Percentiles rank a stretch among this genome's conserved stretches.
phyloP scores from a whole-genome alignment of 2,797 vertebrate species.

The Helostoma temminkii region DNA sequence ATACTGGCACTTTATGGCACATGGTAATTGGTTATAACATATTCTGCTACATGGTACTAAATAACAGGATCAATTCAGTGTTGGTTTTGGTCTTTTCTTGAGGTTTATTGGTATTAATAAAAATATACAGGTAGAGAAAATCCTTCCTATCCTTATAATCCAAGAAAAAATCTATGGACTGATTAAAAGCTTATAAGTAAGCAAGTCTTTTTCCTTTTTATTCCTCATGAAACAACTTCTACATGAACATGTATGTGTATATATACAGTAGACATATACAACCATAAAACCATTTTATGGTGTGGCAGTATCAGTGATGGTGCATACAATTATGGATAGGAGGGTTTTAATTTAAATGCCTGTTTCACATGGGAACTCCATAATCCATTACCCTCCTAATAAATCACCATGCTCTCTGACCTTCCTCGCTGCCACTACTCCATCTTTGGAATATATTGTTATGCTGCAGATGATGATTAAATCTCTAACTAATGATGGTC shows the following conservation, averaged over 20 bases:
- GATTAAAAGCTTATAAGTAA: not conserved
- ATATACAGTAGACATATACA: too few species aligned
- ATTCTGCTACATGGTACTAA: too few species aligned
- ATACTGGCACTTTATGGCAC: too few species aligned
- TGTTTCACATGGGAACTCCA: conserved; percentile 15
- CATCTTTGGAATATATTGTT: conserved; percentile 20
- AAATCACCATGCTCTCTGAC: conserved; percentile 49
- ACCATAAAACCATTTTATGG: conserved; percentile 32
- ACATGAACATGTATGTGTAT: conserved; percentile 15
- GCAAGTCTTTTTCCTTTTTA: not conserved
- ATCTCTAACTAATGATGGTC: conserved; percentile 40
- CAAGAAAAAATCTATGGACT: not conserved
- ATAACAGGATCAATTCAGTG: too few species aligned
- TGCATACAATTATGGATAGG: conserved; percentile 16
- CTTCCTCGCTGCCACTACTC: conserved; percentile 20
- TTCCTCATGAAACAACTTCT: conserved; percentile 7
- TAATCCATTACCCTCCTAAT: conserved; percentile 45
- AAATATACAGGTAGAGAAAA: too few species aligned
- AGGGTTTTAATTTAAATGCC: conserved; percentile 31
- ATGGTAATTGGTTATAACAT: not conserved
- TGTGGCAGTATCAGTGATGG: conserved; percentile 13
- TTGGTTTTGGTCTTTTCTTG: not conserved
- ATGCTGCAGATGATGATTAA: conserved; percentile 55
- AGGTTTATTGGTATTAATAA: not conserved
- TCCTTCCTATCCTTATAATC: conserved; percentile 5